These are phyloP conservation scores for Limonius californicus DNA, from an alignment of 1,140 invertebrate genomes.

Conservation along the genomic window DNA sequence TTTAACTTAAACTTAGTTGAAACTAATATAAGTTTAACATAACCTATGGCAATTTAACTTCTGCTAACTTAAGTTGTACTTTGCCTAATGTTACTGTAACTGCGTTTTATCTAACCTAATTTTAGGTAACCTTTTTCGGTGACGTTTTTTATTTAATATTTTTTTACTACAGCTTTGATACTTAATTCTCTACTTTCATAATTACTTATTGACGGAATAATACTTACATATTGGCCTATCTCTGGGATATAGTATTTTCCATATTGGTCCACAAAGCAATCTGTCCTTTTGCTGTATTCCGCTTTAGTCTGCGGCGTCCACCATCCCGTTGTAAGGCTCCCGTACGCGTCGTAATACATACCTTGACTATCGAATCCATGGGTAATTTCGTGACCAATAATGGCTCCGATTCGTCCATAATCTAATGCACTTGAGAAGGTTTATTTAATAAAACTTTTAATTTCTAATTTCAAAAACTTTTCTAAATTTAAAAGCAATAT, in stretches of 20 bases:
- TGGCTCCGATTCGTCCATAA: conserved; percentile 54
- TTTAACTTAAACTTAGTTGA: too few relatives aligned
- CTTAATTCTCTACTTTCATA: too few relatives aligned
- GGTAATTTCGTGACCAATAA: conserved; percentile 60
- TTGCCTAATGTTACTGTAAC: too few relatives aligned
- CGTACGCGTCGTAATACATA: conserved; percentile 53
- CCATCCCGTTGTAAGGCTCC: conserved; percentile 41
- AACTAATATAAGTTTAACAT: too few relatives aligned
- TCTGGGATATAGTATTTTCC: conserved; percentile 50
- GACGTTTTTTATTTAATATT: too few relatives aligned
- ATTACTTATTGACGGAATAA: too few relatives aligned
- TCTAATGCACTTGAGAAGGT: conserved; percentile 38
- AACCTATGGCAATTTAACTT: too few relatives aligned
- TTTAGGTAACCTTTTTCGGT: too few relatives aligned
- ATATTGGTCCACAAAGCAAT: conserved; percentile 63
- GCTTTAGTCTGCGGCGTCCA: conserved; percentile 48
- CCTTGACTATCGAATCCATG: conserved; percentile 57
- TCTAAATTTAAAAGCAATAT: neutral
- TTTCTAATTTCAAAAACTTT: too few relatives aligned
- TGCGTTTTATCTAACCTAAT: too few relatives aligned
- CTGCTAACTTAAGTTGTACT: too few relatives aligned
- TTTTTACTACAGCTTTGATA: too few relatives aligned
- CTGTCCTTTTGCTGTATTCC: conserved; percentile 52
- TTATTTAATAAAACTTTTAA: neutral
- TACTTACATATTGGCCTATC: conserved; percentile 48